Evolutionary conservation across 2,888 invertebrate genomes (phyloP).

Genomic region (Megalurothrips usitatus): DNA sequence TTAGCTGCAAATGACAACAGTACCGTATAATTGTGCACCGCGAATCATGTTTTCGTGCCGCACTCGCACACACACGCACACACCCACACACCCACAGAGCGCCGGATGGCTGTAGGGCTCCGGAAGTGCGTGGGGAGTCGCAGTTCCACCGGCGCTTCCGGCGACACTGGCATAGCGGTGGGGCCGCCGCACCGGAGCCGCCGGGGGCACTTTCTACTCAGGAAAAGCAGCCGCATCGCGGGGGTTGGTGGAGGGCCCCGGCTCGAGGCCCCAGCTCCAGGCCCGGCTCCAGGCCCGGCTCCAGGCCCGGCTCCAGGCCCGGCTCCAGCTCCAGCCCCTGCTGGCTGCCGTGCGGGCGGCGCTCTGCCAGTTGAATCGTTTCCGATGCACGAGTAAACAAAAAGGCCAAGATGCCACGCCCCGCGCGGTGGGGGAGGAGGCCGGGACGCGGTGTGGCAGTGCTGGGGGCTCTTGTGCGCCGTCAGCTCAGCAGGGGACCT

Average conservation of each 20-base stretch:
- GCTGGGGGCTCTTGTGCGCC: background rate
- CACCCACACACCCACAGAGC: too few species aligned
- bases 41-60: too few species aligned
- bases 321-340: background rate
- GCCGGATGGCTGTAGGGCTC: background rate
- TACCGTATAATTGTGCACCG: too few species aligned
- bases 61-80: background rate
- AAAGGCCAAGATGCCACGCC: background rate
- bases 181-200: background rate
- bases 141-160: slow-evolving; percentile 16
- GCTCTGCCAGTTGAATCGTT: slow-evolving; percentile 7
- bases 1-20: too few species aligned
- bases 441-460: background rate
- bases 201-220: slow-evolving; percentile 1
- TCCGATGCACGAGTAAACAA: slow-evolving; percentile 24
- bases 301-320: too few species aligned
- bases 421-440: background rate
- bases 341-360: background rate
- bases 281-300: background rate
- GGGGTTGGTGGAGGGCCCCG: too few species aligned
- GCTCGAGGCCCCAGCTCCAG: too few species aligned
- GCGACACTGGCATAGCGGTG: background rate
- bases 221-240: background rate
- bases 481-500: background rate
- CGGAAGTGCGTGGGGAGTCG: slow-evolving; percentile 15